phyloP scores from a whole-genome alignment of 2,797 vertebrate species.

The Syndactyla subalaris region DNA sequence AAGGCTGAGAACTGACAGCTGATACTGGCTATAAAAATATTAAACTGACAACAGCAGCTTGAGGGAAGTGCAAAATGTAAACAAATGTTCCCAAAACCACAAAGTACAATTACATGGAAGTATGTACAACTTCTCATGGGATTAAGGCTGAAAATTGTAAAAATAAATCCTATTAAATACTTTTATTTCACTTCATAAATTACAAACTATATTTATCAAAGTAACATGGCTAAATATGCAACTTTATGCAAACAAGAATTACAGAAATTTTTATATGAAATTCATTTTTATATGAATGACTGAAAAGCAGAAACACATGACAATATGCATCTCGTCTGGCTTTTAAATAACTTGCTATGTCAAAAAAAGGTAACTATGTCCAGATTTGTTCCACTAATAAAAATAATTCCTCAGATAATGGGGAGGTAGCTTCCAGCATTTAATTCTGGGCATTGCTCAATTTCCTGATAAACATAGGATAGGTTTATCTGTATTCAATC shows the following conservation, averaged over 20 bases:
- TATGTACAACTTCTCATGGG: background rate
- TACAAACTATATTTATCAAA: background rate
- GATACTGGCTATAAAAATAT: background rate
- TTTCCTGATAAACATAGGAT: background rate
- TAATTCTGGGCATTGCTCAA: background rate
- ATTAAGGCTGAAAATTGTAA: background rate
- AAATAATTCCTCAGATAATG: constrained; percentile 35
- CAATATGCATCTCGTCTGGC: background rate
- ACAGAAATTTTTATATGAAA: background rate
- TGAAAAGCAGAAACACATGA: constrained; percentile 4
- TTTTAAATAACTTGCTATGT: background rate
- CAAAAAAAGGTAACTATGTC: background rate
- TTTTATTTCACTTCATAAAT: background rate
- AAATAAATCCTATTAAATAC: background rate
- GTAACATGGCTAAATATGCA: background rate
- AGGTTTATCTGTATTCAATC: background rate
- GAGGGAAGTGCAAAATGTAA: background rate
- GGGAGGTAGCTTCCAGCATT: background rate
- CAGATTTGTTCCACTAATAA: constrained; percentile 55
- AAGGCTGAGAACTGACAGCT: background rate
- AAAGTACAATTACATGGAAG: background rate
- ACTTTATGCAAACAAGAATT: background rate
- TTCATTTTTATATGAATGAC: background rate
- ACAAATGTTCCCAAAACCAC: background rate
- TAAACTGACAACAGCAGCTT: background rate